These are phyloP conservation scores for Apoda limacodes DNA, from an alignment of 2,888 invertebrate species.

Conservation along the genomic window DNA sequence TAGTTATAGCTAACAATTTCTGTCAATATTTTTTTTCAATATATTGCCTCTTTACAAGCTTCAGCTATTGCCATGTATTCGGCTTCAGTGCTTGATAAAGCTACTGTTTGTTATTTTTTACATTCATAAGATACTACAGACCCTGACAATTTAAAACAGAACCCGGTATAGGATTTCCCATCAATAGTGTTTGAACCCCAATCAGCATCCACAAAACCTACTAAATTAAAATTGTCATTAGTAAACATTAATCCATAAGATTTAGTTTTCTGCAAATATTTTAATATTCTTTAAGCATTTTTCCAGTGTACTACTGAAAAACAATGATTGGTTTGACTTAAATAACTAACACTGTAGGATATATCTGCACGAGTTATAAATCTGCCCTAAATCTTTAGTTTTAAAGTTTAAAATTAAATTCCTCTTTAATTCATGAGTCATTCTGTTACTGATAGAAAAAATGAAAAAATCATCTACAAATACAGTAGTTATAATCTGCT, in stretches of 20 bases:
- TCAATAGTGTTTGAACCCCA: background rate
- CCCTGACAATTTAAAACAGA: background rate
- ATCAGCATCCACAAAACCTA: background rate
- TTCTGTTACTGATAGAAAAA: slow-evolving; percentile 7
- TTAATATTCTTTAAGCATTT: slow-evolving; percentile 16
- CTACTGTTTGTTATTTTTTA: background rate
- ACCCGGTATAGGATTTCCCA: slow-evolving; percentile 1
- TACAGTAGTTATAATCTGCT: slow-evolving; percentile 5
- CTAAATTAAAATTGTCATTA: background rate
- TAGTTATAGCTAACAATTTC: slow-evolving; percentile 1
- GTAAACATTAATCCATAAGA: slow-evolving; percentile 14
- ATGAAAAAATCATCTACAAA: slow-evolving; percentile 16
- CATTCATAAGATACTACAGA: background rate
- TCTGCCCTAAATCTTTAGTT: slow-evolving; percentile 6
- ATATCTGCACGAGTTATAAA: slow-evolving; percentile 19
- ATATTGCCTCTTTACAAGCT: background rate
- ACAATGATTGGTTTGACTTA: no score
- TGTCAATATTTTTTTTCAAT: slow-evolving; percentile 1
- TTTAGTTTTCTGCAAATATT: slow-evolving; percentile 15
- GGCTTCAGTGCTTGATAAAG: no score
- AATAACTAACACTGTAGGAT: slow-evolving; percentile 13
- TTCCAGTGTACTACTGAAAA: slow-evolving; percentile 15
- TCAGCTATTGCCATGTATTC: background rate
- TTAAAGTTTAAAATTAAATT: slow-evolving; percentile 7
- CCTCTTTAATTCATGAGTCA: no score